Evolutionary conservation across 2,888 invertebrate genomes (phyloP).

Genomic region (Macaria notata): DNA sequence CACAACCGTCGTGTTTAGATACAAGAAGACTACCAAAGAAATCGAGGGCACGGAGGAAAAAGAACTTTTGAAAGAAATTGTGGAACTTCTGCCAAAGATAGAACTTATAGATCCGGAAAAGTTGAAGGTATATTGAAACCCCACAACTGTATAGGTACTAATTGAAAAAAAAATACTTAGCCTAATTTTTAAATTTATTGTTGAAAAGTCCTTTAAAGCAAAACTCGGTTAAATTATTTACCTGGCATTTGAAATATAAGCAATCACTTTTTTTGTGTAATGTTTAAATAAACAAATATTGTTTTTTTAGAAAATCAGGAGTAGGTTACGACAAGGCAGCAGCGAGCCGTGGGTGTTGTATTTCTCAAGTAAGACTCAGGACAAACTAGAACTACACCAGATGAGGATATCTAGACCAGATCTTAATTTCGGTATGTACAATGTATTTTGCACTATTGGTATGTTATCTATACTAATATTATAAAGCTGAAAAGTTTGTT

Average conservation of each 20-base stretch:
- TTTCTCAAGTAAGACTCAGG: slow-evolving; percentile 51
- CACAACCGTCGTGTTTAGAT: slow-evolving; percentile 56
- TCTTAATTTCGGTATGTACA: slow-evolving; percentile 81
- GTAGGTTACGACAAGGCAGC: slow-evolving; percentile 50
- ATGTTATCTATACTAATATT: too few relatives aligned
- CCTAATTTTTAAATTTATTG: too few relatives aligned
- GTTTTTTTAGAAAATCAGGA: slow-evolving; percentile 54
- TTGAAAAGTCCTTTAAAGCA: too few relatives aligned
- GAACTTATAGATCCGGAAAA: slow-evolving; percentile 54
- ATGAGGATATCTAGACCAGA: slow-evolving; percentile 74
- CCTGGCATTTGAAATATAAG: too few relatives aligned
- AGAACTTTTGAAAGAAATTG: slow-evolving; percentile 54
- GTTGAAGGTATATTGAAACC: slow-evolving; percentile 50
- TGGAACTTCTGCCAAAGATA: slow-evolving; percentile 53
- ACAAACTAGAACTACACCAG: slow-evolving; percentile 61
- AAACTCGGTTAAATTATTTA: too few relatives aligned
- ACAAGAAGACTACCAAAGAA: slow-evolving; percentile 47
- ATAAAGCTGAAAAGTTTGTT: too few relatives aligned
- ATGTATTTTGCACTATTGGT: background rate
- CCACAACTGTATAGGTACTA: too few relatives aligned
- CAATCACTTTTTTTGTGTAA: too few relatives aligned
- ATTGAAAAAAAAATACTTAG: too few relatives aligned
- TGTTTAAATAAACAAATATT: background rate
- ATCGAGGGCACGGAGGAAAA: slow-evolving; percentile 58
- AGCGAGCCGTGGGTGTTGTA: slow-evolving; percentile 59